Conservation (phyloP, 2,113 vertebrate genomes). For the Halichoeres trimaculatus region DNA sequence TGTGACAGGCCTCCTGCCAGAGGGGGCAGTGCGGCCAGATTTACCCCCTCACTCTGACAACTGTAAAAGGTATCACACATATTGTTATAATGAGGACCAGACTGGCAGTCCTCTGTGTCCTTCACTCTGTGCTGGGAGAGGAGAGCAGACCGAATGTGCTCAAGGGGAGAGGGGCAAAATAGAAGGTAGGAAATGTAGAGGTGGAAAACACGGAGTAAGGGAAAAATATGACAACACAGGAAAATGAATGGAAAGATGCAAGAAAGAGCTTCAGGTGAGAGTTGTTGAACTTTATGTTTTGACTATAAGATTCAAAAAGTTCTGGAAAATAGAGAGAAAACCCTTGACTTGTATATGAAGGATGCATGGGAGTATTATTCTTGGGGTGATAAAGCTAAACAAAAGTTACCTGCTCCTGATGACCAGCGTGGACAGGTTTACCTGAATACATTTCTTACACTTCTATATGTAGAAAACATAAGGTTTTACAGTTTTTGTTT, state of each 20-base stretch:
- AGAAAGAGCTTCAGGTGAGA: neutral
- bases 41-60: slow-evolving; percentile 77
- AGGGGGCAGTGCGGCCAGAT: slow-evolving; percentile 73
- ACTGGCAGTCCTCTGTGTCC: slow-evolving; percentile 59
- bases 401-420: no score
- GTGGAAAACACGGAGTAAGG: slow-evolving; percentile 1
- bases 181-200: neutral
- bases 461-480: no score
- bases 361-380: no score
- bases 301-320: neutral
- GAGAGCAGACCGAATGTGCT: slow-evolving; percentile 15
- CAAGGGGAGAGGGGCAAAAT: neutral
- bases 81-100: slow-evolving; percentile 82
- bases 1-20: slow-evolving; percentile 73
- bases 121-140: slow-evolving; percentile 62
- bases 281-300: neutral
- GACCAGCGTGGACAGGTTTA: no score
- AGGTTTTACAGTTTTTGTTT: no score
- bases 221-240: slow-evolving; percentile 3
- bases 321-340: neutral
- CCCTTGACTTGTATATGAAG: no score
- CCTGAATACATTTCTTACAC: no score
- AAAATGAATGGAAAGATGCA: slow-evolving; percentile 5
- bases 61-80: slow-evolving; percentile 84
- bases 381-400: no score